phyloP scores from a whole-genome alignment of 2,113 vertebrate species.

The Dicerorhinus sumatrensis region DNA sequence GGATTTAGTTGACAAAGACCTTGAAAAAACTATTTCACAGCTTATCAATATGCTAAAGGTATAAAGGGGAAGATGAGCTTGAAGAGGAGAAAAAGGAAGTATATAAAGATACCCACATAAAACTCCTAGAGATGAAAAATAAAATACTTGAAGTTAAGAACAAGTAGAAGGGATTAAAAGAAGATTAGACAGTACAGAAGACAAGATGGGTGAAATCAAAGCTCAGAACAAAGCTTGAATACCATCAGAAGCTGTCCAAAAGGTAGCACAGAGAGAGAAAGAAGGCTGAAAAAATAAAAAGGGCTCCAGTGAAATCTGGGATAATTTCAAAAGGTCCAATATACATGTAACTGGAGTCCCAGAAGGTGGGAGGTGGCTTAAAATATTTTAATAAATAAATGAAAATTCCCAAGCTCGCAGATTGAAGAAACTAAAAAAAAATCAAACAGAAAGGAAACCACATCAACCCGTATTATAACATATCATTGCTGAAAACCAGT shows the following conservation, averaged over 20 bases:
- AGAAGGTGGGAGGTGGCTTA: background rate
- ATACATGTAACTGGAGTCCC: rapidly evolving
- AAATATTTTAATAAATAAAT: background rate
- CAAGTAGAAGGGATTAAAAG: background rate
- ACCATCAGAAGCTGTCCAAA: background rate
- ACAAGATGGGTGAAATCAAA: too few species aligned
- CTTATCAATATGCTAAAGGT: background rate
- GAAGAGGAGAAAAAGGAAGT: background rate
- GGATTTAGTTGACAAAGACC: background rate
- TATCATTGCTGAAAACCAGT: background rate
- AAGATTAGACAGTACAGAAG: background rate
- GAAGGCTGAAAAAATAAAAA: rapidly evolving
- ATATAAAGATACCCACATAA: rapidly evolving
- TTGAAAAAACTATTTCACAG: background rate
- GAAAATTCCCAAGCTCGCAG: background rate
- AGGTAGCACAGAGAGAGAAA: background rate
- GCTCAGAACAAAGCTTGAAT: background rate
- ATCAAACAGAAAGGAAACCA: background rate
- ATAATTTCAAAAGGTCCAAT: background rate
- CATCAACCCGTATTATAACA: background rate
- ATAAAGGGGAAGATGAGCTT: background rate
- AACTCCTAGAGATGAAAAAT: background rate
- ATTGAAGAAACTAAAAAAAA: background rate
- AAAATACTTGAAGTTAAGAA: background rate
- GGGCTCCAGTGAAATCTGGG: rapidly evolving